Evolutionary conservation across 2,113 vertebrate genomes (phyloP).

Genomic region (Eulemur macaco): DNA sequence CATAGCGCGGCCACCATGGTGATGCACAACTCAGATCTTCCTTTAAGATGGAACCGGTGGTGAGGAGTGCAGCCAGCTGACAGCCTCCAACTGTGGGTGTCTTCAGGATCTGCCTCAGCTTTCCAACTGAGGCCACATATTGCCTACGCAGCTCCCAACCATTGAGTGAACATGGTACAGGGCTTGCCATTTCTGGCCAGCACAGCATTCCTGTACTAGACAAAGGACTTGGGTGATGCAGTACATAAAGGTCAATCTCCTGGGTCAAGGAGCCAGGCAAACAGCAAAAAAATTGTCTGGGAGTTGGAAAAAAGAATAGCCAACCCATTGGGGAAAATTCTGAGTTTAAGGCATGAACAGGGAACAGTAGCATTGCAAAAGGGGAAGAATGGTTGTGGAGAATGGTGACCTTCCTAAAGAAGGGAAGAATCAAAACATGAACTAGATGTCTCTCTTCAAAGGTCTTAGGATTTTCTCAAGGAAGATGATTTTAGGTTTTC

Average conservation of each 20-base stretch:
- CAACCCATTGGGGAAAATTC: background rate
- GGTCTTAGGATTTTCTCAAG: background rate
- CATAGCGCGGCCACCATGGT: fast-evolving
- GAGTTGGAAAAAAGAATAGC: background rate
- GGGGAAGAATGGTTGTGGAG: background rate
- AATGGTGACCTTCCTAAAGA: background rate
- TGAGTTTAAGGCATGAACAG: background rate
- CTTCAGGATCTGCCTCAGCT: background rate
- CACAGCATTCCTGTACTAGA: background rate
- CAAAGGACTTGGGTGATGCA: background rate
- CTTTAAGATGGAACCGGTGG: background rate
- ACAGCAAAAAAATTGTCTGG: background rate
- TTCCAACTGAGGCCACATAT: background rate
- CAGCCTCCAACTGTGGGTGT: background rate
- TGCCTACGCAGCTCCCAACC: background rate
- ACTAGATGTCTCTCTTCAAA: background rate
- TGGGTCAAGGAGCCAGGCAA: background rate
- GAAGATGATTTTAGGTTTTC: background rate
- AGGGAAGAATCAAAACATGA: background rate
- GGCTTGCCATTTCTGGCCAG: background rate
- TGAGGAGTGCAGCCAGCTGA: background rate
- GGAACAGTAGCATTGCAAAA: background rate
- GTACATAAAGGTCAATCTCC: background rate
- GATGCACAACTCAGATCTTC: background rate
- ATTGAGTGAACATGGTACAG: background rate